These are phyloP conservation scores for Samia ricini DNA, from an alignment of 1,140 invertebrate species.

Conservation along the genomic window DNA sequence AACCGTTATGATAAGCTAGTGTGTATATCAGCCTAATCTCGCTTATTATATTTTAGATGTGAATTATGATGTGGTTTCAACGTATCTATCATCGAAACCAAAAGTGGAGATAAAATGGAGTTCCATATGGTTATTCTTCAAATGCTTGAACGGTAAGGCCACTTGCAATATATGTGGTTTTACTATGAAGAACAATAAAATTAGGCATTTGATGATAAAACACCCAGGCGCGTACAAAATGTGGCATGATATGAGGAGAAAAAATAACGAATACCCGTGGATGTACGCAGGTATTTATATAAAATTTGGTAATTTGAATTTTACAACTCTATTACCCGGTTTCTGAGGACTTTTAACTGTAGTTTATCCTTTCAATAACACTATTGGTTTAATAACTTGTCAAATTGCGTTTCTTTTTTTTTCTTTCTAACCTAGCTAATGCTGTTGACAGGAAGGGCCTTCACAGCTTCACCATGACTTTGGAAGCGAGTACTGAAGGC, in stretches of 20 bases:
- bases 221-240: neutral
- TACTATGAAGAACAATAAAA: slow-evolving; percentile 3
- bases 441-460: too few species aligned
- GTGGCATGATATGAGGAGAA: neutral
- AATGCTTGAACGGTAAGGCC: neutral
- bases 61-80: neutral
- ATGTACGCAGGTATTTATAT: neutral
- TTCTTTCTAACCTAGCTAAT: too few species aligned
- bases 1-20: too few species aligned
- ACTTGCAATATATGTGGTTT: neutral
- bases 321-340: too few species aligned
- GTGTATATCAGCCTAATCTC: neutral
- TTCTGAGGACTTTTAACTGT: too few species aligned
- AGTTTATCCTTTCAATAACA: too few species aligned
- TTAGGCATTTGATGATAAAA: slow-evolving; percentile 6
- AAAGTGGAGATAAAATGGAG: neutral
- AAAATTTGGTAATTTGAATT: too few species aligned
- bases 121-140: slow-evolving; percentile 3
- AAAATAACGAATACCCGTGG: neutral
- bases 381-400: too few species aligned
- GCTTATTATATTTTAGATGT: neutral
- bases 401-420: too few species aligned
- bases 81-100: neutral
- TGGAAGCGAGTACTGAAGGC: too few species aligned
- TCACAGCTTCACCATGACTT: too few species aligned